A percentile compares a stretch with the other conserved stretches of the same genome.
These are phyloP conservation scores for Magallana gigas DNA, from an alignment of 1,140 invertebrate genomes.

Conservation along the genomic window DNA sequence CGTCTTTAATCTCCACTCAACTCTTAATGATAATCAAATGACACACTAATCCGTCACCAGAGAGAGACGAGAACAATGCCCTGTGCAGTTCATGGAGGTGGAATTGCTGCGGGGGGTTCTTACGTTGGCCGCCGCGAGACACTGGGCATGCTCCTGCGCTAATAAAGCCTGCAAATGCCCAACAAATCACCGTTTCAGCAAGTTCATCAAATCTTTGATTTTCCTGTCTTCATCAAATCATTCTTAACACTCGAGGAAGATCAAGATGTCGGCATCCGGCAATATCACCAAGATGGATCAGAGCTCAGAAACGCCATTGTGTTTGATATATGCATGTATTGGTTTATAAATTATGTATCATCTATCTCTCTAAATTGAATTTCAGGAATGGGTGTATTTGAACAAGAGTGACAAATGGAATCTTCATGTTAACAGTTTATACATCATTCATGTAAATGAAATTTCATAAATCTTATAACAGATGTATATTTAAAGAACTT, in stretches of 20 bases:
- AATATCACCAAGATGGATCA: background rate
- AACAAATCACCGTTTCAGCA: background rate
- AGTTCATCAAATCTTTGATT: background rate
- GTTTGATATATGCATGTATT: no score
- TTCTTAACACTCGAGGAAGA: background rate
- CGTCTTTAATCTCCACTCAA: background rate
- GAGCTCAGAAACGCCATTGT: no score
- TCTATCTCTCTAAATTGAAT: no score
- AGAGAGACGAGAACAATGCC: background rate
- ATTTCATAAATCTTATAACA: no score
- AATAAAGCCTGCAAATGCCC: background rate
- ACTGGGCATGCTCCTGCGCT: background rate
- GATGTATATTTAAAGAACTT: no score
- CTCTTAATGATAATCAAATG: conserved; percentile 36
- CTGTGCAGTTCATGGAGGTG: background rate
- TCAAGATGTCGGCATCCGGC: background rate
- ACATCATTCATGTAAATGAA: no score
- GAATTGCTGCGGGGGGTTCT: background rate
- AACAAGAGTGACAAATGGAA: no score
- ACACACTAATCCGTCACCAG: conserved; percentile 2
- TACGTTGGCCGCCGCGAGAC: background rate
- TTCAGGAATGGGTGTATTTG: no score
- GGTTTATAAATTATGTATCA: no score
- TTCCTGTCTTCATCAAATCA: conserved; percentile 4
- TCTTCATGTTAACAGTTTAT: no score